These are phyloP conservation scores for Oxyruncus cristatus DNA, from an alignment of 2,113 vertebrate species.

Conservation along the genomic window DNA sequence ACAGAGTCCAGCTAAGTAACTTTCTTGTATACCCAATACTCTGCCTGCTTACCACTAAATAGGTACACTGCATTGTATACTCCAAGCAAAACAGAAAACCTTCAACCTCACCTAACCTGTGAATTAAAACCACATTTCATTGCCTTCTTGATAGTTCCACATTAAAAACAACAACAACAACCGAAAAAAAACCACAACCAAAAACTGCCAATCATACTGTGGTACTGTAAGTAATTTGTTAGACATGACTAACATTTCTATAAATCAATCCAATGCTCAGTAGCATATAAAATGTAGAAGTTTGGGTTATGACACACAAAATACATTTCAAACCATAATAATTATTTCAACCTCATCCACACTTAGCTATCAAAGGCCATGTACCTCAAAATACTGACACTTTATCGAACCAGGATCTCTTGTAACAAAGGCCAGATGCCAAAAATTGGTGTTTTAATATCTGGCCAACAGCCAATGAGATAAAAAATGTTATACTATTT, in stretches of 20 bases:
- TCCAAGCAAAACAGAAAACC: background rate
- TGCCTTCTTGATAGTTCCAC: background rate
- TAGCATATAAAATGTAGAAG: background rate
- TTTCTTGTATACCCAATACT: background rate
- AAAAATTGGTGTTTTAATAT: background rate
- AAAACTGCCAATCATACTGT: rapidly evolving
- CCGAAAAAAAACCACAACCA: no score
- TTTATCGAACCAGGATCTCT: background rate
- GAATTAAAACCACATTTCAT: background rate
- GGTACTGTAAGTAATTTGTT: background rate
- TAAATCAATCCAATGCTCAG: background rate
- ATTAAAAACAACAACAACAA: background rate
- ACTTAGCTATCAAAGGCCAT: background rate
- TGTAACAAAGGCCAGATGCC: background rate
- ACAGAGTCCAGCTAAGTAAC: background rate
- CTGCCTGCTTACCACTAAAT: background rate
- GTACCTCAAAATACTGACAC: background rate
- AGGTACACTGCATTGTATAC: background rate
- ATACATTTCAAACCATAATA: background rate
- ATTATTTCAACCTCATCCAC: background rate
- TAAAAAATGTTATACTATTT: background rate
- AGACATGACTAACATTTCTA: background rate
- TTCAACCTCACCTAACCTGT: background rate
- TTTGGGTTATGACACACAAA: background rate
- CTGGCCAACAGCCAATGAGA: background rate